Percentiles rank a stretch among this genome's conserved stretches.
phyloP scores from a whole-genome alignment of 2,113 vertebrate species.

The Serinus canaria region DNA sequence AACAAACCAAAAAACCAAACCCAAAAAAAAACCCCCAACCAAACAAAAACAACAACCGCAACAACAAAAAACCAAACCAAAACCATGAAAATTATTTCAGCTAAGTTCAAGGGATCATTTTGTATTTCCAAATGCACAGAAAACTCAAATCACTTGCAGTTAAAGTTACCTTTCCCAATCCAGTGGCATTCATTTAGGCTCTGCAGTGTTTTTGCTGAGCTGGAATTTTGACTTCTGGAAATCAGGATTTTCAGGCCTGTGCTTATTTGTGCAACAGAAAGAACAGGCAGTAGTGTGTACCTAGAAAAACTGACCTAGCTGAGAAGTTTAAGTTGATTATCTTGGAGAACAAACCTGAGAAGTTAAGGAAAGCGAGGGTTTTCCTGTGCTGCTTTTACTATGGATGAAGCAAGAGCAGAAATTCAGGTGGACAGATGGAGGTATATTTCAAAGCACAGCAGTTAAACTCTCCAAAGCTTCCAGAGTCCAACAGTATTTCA shows the following conservation, averaged over 20 bases:
- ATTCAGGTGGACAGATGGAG: neutral
- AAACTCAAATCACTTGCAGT: neutral
- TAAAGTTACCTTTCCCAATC: neutral
- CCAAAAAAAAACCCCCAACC: too few species aligned
- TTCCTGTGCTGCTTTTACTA: neutral
- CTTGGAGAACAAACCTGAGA: neutral
- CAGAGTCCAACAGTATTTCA: neutral
- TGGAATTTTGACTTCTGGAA: neutral
- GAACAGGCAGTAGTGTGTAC: neutral
- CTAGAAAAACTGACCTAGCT: neutral
- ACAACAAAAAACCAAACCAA: neutral
- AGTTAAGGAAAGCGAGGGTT: neutral
- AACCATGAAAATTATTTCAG: neutral
- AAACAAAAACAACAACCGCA: neutral
- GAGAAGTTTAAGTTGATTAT: neutral
- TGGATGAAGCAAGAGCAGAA: neutral
- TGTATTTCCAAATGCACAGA: neutral
- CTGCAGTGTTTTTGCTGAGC: neutral
- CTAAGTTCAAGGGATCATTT: neutral
- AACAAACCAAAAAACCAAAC: too few species aligned
- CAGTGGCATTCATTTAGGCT: neutral
- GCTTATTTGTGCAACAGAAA: neutral
- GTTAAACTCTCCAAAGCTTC: neutral
- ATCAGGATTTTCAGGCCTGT: neutral
- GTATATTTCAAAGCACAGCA: neutral